phyloP scores from a whole-genome alignment of 2,113 vertebrate species.

The Daboia siamensis region DNA sequence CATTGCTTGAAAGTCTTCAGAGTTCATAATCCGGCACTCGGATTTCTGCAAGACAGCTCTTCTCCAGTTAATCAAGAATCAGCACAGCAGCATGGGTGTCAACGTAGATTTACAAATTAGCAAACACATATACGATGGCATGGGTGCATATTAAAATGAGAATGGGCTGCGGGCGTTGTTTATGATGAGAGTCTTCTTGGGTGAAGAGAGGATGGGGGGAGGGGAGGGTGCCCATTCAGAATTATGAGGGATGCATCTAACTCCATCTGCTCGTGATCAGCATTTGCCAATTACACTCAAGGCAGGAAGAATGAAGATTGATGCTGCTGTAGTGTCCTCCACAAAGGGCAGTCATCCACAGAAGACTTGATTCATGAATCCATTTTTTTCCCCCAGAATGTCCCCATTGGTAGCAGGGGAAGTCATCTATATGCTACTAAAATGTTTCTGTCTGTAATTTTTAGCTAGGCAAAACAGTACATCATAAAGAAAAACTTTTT shows the following conservation, averaged over 20 bases:
- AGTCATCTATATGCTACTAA: not conserved
- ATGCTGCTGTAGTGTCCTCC: not conserved
- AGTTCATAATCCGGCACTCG: not conserved
- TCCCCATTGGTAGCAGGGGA: not conserved
- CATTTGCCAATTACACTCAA: constrained; percentile 15
- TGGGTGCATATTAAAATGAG: not conserved
- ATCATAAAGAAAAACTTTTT: not conserved
- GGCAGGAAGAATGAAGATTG: constrained; percentile 9
- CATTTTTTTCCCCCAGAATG: not conserved
- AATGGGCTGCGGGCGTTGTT: not conserved
- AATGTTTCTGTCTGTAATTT: not conserved
- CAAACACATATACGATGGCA: not conserved
- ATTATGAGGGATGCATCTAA: not conserved
- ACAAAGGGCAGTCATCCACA: not conserved
- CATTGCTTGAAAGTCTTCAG: not conserved
- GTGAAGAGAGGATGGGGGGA: not conserved
- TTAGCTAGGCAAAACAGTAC: not conserved
- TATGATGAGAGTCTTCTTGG: not conserved
- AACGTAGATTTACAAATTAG: not conserved
- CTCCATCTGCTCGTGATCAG: constrained; percentile 9
- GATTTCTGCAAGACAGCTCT: not conserved
- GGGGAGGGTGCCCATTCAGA: not conserved
- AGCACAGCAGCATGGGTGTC: not conserved
- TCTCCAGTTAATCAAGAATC: not conserved
- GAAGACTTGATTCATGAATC: not conserved